Base-by-base conservation (phyloP, 2,888 invertebrate genomes). In the Lutraria lutraria region DNA sequence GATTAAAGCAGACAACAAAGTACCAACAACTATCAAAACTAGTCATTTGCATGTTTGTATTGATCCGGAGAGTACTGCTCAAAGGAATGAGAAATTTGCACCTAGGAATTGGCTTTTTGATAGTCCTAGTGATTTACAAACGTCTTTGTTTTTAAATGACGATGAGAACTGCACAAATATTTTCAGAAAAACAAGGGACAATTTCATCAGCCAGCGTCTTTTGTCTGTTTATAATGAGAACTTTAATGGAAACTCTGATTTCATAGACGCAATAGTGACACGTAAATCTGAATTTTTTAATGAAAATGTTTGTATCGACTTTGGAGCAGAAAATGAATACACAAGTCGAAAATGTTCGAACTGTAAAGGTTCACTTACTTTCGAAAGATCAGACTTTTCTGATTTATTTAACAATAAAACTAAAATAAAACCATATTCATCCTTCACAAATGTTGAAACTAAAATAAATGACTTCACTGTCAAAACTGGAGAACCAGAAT, bases 251-350 rank as follows among this genome's bases (percentile, higher is more conserved):
- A 82, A 8, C 3, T 6, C 34, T n/a, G 81, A 85, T 56, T 80
- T 80, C 31, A 85, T 85, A 34, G 79, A 84, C 52, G 25, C 19
- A 21, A 52, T 84, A n/a, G 4, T 72, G 53, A 54, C 34, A 31
- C 56, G 19, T 72, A 52, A 76, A 79, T 52, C 19, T 6, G 21
- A 13, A 72, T 21, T 53, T 79, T n/a, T 31, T 31, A 34, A 56
- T 15, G 80, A 88, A 52, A 88, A 85, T 60, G 19, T 85, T 4
- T 88, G 85, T 82, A n/a, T 88, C 1, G 60, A 79, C 25, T 86
- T 85, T 86, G 88, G 85, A 12, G 89, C 83, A 31, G 83, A 89
- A 86, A 86, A 86, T 86, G 86, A 89, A 81, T n/a, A 15, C 15
- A n/a, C 83, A 34, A 29, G 76, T 43, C 43, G 89, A 60, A 89